Percentiles rank a stretch among this genome's conserved stretches.
These are phyloP conservation scores for Orius insidiosus DNA, from an alignment of 1,140 invertebrate genomes.

Conservation along the genomic window DNA sequence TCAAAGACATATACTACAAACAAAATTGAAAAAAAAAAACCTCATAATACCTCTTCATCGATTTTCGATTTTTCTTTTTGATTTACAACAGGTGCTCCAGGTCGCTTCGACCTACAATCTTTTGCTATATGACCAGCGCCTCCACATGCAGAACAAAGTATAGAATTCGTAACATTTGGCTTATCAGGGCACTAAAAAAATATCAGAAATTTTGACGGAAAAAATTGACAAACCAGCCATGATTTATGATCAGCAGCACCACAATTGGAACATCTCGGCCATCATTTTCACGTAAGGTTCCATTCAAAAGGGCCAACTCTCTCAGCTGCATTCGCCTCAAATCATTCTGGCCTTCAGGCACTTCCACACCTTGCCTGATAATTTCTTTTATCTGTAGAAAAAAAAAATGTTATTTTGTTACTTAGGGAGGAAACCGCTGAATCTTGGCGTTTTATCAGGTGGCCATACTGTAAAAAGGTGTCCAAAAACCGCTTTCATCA, in stretches of 20 bases:
- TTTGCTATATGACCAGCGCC: slow-evolving; percentile 93
- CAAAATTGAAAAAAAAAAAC: slow-evolving; percentile 7
- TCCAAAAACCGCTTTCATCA: neutral
- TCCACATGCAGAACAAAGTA: slow-evolving; percentile 92
- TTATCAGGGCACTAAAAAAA: slow-evolving; percentile 73
- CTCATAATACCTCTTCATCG: slow-evolving; percentile 65
- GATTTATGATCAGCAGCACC: slow-evolving; percentile 84
- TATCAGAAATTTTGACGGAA: no score
- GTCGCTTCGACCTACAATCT: slow-evolving; percentile 76
- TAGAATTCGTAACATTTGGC: slow-evolving; percentile 94
- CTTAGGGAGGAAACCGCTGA: no score
- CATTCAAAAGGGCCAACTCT: slow-evolving; percentile 93
- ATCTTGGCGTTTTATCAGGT: no score
- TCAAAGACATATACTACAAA: slow-evolving; percentile 79
- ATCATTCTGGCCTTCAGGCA: slow-evolving; percentile 97
- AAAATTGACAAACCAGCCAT: slow-evolving; percentile 80
- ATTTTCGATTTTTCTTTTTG: slow-evolving; percentile 72
- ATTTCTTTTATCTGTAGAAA: slow-evolving; percentile 82
- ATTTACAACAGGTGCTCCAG: slow-evolving; percentile 27
- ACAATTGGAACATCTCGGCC: slow-evolving; percentile 86
- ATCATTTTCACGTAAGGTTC: slow-evolving; percentile 95
- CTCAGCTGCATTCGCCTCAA: slow-evolving; percentile 87
- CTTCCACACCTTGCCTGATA: slow-evolving; percentile 92
- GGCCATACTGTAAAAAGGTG: neutral
- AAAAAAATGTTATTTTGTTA: slow-evolving; percentile 1